A percentile compares a stretch with the other conserved stretches of the same genome.
Conservation (phyloP, 2,888 invertebrate species). For the Standfussiana lucernea region DNA sequence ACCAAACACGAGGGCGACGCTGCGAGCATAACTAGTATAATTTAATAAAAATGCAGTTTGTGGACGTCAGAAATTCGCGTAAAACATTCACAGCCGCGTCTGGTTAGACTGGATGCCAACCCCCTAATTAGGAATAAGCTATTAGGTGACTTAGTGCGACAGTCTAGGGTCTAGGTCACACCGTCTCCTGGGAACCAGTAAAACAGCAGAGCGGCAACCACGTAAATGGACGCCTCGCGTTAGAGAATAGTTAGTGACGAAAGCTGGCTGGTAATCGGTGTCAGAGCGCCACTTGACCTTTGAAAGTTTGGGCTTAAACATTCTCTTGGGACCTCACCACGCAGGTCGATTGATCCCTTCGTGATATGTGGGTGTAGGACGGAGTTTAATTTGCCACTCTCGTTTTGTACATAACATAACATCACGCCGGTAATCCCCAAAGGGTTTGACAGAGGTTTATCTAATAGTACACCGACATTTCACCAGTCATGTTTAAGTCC, state of each 20-base stretch:
- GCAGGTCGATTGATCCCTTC: neutral
- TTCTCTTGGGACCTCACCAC: constrained; percentile 21
- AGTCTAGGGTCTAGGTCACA: neutral
- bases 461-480: neutral
- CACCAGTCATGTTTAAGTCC: neutral
- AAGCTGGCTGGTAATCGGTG: constrained; percentile 18
- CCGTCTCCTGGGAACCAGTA: neutral
- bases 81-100: neutral
- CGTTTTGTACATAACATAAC: neutral
- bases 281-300: constrained; percentile 39
- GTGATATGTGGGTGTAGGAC: neutral
- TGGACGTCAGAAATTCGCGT: neutral
- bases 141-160: neutral
- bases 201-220: constrained; percentile 12
- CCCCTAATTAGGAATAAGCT: neutral
- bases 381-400: neutral
- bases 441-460: neutral
- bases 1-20: too few species aligned
- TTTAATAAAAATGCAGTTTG: neutral
- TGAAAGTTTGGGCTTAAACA: constrained; percentile 38
- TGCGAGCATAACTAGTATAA: neutral
- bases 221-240: constrained; percentile 38
- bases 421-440: neutral
- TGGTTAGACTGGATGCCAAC: neutral
- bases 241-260: constrained; percentile 34